Evolutionary conservation across 2,888 invertebrate species (phyloP).

Genomic region (Zhuqinia jingwanae): DNA sequence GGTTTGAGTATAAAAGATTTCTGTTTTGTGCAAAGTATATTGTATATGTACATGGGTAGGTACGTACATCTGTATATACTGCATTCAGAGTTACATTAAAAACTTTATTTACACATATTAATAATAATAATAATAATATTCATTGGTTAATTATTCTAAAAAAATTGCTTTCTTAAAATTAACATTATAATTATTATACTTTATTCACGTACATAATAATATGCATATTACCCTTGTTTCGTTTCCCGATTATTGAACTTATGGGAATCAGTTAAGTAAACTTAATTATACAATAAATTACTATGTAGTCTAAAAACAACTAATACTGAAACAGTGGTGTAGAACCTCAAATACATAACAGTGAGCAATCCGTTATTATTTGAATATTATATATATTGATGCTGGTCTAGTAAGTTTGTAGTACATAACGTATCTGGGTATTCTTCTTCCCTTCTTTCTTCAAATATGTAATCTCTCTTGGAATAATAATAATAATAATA

Average conservation of each 20-base stretch:
- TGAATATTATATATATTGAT: background rate
- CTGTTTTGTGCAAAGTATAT: constrained; percentile 32
- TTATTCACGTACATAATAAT: constrained; percentile 17
- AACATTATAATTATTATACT: background rate
- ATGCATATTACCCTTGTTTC: constrained; percentile 49
- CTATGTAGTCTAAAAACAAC: constrained; percentile 1
- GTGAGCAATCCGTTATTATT: constrained; percentile 41
- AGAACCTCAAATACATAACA: constrained; percentile 19
- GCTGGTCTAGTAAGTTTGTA: no score
- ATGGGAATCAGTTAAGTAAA: constrained; percentile 27
- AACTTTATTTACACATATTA: background rate
- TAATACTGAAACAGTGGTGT: background rate
- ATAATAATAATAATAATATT: background rate
- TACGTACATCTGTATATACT: no score
- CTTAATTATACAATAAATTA: background rate
- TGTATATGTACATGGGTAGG: no score
- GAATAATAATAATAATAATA: no score
- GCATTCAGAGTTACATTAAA: background rate
- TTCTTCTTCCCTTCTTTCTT: background rate
- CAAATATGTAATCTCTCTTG: background rate
- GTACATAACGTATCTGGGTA: background rate
- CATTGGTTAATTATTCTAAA: no score
- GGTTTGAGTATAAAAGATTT: constrained; percentile 6
- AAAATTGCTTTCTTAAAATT: no score
- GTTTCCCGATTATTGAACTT: constrained; percentile 17